phyloP scores from a whole-genome alignment of 2,888 invertebrate genomes.

The Pimpla rufipes region DNA sequence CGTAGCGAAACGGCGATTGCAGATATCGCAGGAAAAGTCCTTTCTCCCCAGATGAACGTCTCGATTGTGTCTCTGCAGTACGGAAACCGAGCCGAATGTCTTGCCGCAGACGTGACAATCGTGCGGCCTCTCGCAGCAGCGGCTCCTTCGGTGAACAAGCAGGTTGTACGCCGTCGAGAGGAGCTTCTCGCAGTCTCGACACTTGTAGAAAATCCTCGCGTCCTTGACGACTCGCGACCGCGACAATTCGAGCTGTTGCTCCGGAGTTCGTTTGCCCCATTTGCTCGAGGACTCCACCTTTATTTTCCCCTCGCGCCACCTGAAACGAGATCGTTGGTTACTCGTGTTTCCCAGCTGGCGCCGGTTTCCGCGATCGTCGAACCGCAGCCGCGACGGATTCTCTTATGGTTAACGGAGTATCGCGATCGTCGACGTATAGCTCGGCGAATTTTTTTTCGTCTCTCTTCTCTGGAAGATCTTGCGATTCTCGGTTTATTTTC shows the following conservation, averaged over 20 bases:
- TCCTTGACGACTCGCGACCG: slow-evolving; percentile 79
- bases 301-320: slow-evolving; percentile 58
- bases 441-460: too few species aligned
- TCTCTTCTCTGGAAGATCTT: too few species aligned
- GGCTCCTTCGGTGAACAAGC: slow-evolving; percentile 74
- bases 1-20: slow-evolving; percentile 77
- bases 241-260: slow-evolving; percentile 40
- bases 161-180: slow-evolving; percentile 87
- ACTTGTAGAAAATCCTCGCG: slow-evolving; percentile 87
- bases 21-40: slow-evolving; percentile 79
- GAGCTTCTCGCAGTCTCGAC: slow-evolving; percentile 87
- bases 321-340: slow-evolving; percentile 76
- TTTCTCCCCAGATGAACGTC: slow-evolving; percentile 79
- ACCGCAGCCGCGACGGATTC: not conserved
- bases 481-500: too few species aligned
- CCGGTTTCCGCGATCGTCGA: not conserved
- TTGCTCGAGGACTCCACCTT: not conserved
- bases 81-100: slow-evolving; percentile 79
- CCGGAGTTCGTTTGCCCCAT: not conserved
- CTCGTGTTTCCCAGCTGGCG: slow-evolving; percentile 26
- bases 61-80: slow-evolving; percentile 78
- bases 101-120: slow-evolving; percentile 80
- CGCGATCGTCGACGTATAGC: not conserved
- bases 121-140: slow-evolving; percentile 77
- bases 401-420: not conserved